Conservation (phyloP, 2,797 vertebrate genomes). For the Echeneis naucrates region DNA sequence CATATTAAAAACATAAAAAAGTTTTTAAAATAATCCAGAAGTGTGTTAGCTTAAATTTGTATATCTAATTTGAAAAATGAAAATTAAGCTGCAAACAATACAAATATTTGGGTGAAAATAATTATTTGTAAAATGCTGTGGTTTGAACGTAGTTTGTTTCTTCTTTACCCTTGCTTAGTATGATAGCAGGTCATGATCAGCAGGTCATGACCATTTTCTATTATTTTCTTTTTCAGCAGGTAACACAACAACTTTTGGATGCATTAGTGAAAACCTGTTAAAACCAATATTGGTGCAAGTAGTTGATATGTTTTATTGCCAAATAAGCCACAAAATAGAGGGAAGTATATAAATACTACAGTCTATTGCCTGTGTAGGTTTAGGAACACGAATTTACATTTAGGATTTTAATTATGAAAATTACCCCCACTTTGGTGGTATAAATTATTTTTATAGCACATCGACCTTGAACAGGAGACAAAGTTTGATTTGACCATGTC, state of each 20-base stretch:
- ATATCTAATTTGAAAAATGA: slow-evolving; percentile 23
- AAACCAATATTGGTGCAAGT: neutral
- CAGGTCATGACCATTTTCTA: slow-evolving; percentile 9
- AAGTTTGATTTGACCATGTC: neutral
- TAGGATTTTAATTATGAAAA: neutral
- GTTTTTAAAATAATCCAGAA: slow-evolving; percentile 29
- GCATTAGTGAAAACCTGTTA: neutral
- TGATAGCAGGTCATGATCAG: slow-evolving; percentile 26
- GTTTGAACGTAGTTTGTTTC: neutral
- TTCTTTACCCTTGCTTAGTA: neutral
- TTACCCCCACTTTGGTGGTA: slow-evolving; percentile 5
- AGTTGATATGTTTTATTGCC: neutral
- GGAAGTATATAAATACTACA: neutral
- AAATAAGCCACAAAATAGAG: neutral
- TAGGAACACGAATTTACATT: neutral
- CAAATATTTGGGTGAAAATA: slow-evolving; percentile 8
- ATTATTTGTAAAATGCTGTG: slow-evolving; percentile 14
- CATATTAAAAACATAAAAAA: too few relatives aligned
- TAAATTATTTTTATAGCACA: slow-evolving; percentile 5
- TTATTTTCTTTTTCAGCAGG: slow-evolving; percentile 9
- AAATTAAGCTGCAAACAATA: slow-evolving; percentile 11
- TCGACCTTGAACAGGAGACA: slow-evolving; percentile 17
- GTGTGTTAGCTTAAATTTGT: slow-evolving; percentile 32
- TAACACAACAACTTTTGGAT: neutral
- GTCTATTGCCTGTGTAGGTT: neutral